Evolutionary conservation across 1,140 invertebrate genomes (phyloP), one percentile per base, ranked within the genome.

Genomic region (Drosophila ficusphila): DNA sequence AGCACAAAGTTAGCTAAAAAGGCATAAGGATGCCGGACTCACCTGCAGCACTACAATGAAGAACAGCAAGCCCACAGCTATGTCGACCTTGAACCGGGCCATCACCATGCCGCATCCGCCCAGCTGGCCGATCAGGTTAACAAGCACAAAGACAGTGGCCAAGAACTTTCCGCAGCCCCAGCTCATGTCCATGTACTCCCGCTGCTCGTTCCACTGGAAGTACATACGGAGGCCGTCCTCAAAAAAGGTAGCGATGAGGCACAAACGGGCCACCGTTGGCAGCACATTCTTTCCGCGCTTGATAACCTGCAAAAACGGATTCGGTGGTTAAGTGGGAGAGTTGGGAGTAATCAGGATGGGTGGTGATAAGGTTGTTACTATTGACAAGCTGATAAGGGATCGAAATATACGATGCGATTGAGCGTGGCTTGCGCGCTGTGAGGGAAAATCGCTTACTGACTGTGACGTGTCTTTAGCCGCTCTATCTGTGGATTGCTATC

Each of bases 221-320:
- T 97, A 99, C 99, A 99, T 99, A 67, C 99, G 95, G 33, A 99
- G 93, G 0, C 99, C 99, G 95, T 99, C 99, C 93, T 99, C 99
- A 23, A 99, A 94, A 93, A 99, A 99, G 76, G 99, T 99, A 60
- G 98, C 98, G 78, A 99, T 99, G n/a, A 99, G 94, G 92, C 98
- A 99, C 31, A 99, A 92, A 62, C 99, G 94, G 3, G 99, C 99
- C 47, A 99, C 93, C 65, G 98, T 99, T 16, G 99, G 99, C 77
- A 99, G 92, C 54, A 99, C 93, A 92, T 98, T 95, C 92, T 99
- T 99, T 44, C 96, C 95, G 92, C 97, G 96, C 79, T 98, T 94
- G 72, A 98, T 95, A 44, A 99, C 96, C 98, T 99, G 92, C 18
- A 79, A 48, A 25, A 38, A 19, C 39, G 33, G 9, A n/a, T n/a